Base-by-base conservation (phyloP, 1,140 invertebrate species). In the Philaenus spumarius region DNA sequence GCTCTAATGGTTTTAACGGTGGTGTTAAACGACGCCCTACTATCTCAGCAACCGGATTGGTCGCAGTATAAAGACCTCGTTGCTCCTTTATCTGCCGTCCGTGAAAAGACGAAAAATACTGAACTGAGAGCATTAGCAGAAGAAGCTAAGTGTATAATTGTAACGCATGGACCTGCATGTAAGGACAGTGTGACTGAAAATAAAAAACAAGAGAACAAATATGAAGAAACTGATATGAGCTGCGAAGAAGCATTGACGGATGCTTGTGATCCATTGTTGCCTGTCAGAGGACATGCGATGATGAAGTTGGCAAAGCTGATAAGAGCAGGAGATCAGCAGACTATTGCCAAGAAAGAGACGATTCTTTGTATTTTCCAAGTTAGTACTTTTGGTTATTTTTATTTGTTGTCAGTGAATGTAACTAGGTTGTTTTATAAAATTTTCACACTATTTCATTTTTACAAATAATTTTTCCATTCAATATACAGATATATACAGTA, bases 231-330 rank as follows among this genome's bases (percentile, higher is more conserved):
- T 50, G 57, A 62, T 37, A 60, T 58, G 51, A 70, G 75, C 55
- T 84, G 81, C 68, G 77, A 82, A 47, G 75, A 81, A 67, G 85
- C 85, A 1, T 66, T 92, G 15, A 67, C 76, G 42, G 82, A 91
- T 74, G 71, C 87, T 5, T 79, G 79, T 65, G 84, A 90, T 75
- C 75, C 81, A n/a, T 69, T 88, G 40, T 68, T 93, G n/a, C 90
- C 90, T 6, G 79, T 88, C 1, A 78, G 83, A 69, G 89, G 85
- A 17, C 90, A 94, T 75, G 91, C 83, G 7, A 70, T 93, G 19
- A 82, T 92, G 56, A 71, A 77, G 50, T 69, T 94, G 9, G 82
- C 80, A 22, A 86, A 83, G 75, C 72, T 94, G 5, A 76, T 95
- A 23, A 78, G 85, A 66, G 70, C 72, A 9, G 78, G 75, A 62